A percentile compares a stretch with the other conserved stretches of the same genome.
phyloP scores from a whole-genome alignment of 2,888 invertebrate species.

The Xanthia togata region DNA sequence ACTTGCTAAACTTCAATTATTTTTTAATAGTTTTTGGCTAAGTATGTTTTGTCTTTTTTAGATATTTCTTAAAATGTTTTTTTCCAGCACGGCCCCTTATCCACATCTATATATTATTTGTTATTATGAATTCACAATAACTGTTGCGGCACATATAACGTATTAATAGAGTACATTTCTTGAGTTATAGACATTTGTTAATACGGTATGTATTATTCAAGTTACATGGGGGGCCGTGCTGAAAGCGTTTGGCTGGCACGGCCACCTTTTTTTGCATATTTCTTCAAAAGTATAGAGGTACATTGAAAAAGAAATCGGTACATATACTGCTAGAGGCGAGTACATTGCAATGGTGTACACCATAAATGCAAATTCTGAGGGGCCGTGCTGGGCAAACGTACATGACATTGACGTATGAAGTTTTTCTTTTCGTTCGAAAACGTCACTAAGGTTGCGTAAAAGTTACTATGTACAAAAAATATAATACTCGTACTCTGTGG shows the following conservation, averaged over 20 bases:
- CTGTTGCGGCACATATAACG: slow-evolving; percentile 29
- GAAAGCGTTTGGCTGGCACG: slow-evolving; percentile 30
- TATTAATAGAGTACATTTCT: slow-evolving; percentile 20
- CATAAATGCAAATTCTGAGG: background rate
- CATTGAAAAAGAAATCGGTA: slow-evolving; percentile 28
- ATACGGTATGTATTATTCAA: slow-evolving; percentile 13
- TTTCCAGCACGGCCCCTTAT: slow-evolving; percentile 31
- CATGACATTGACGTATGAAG: too few relatives aligned
- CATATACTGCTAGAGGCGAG: slow-evolving; percentile 23
- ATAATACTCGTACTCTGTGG: too few relatives aligned
- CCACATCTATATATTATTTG: background rate
- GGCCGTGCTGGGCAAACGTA: too few relatives aligned
- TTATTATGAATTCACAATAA: slow-evolving; percentile 28
- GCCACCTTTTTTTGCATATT: slow-evolving; percentile 3
- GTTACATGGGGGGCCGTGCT: slow-evolving; percentile 29
- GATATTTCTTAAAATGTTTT: slow-evolving; percentile 22
- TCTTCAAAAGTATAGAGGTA: slow-evolving; percentile 27
- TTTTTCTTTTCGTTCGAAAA: too few relatives aligned
- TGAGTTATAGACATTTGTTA: slow-evolving; percentile 6
- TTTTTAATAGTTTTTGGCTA: slow-evolving; percentile 36
- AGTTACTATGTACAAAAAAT: too few relatives aligned
- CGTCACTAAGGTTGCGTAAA: too few relatives aligned
- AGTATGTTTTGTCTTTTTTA: slow-evolving; percentile 22
- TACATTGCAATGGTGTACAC: slow-evolving; percentile 26
- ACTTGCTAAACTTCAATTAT: slow-evolving; percentile 29